These are phyloP conservation scores for Papilio machaon DNA, from an alignment of 1,140 invertebrate species.

Conservation along the genomic window DNA sequence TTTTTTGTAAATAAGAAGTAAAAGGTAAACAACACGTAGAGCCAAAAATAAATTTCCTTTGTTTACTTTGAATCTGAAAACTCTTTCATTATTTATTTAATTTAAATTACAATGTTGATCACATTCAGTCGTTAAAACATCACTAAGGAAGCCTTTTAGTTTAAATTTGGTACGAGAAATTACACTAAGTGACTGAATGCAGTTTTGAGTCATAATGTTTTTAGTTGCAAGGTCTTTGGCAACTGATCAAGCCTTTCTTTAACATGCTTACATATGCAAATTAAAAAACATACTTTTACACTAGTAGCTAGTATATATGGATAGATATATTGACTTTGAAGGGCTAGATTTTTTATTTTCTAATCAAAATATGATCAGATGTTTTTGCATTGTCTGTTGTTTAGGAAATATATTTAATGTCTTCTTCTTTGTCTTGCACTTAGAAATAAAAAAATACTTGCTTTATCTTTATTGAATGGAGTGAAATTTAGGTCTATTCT, in stretches of 20 bases:
- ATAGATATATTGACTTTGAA: not conserved
- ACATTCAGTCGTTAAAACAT: not conserved
- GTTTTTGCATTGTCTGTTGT: not conserved
- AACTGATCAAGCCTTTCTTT: not conserved
- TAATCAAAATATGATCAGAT: not conserved
- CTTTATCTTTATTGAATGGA: too few species aligned
- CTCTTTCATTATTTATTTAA: not conserved
- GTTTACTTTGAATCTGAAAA: not conserved
- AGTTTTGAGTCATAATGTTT: conserved; percentile 6
- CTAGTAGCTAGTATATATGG: not conserved
- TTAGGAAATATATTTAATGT: not conserved
- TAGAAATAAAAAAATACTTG: too few species aligned
- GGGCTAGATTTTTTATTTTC: not conserved
- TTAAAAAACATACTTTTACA: not conserved
- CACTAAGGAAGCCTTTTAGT: not conserved
- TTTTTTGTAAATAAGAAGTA: not conserved
- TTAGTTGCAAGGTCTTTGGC: not conserved
- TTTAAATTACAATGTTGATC: not conserved
- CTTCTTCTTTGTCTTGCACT: not conserved
- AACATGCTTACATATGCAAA: not conserved
- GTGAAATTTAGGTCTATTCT: too few species aligned
- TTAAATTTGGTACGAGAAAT: not conserved
- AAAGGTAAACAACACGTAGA: not conserved
- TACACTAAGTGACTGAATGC: not conserved
- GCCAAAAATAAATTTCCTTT: not conserved